Evolutionary conservation across 1,140 invertebrate species (phyloP).

Genomic region (Formica exsecta): DNA sequence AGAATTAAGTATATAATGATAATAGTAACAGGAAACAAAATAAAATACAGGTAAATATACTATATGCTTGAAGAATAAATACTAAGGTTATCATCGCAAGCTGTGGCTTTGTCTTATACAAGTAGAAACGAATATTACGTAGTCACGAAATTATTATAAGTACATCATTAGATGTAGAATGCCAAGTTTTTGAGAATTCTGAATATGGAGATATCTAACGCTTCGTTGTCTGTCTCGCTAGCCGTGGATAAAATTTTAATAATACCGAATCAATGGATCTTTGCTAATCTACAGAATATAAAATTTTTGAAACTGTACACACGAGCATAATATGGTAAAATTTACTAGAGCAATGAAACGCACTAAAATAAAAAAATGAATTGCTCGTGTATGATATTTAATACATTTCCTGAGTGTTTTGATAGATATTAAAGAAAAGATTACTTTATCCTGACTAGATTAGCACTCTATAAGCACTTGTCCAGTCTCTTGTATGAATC

Average conservation of each 20-base stretch:
- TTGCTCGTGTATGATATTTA: background rate
- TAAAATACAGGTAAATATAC: conserved; percentile 48
- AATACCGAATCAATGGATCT: background rate
- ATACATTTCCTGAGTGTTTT: background rate
- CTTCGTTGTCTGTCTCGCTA: background rate
- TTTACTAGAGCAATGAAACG: background rate
- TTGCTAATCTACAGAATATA: background rate
- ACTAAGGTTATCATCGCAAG: conserved; percentile 75
- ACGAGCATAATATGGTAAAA: conserved; percentile 1
- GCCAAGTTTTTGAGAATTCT: background rate
- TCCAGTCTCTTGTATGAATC: background rate
- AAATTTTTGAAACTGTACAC: conserved; percentile 9
- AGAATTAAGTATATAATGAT: conserved; percentile 70
- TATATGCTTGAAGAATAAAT: conserved; percentile 74
- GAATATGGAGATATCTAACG: background rate
- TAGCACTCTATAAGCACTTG: conserved; percentile 16
- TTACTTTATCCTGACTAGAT: conserved; percentile 22
- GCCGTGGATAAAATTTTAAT: background rate
- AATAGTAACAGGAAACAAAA: conserved; percentile 68
- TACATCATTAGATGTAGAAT: conserved; percentile 51
- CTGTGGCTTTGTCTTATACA: conserved; percentile 36
- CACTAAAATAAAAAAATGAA: background rate
- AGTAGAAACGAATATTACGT: conserved; percentile 62
- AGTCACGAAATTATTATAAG: conserved; percentile 42
- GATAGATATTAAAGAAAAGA: conserved; percentile 1